These are phyloP conservation scores for Cydia splendana DNA, from an alignment of 1,140 invertebrate genomes.

Conservation along the genomic window DNA sequence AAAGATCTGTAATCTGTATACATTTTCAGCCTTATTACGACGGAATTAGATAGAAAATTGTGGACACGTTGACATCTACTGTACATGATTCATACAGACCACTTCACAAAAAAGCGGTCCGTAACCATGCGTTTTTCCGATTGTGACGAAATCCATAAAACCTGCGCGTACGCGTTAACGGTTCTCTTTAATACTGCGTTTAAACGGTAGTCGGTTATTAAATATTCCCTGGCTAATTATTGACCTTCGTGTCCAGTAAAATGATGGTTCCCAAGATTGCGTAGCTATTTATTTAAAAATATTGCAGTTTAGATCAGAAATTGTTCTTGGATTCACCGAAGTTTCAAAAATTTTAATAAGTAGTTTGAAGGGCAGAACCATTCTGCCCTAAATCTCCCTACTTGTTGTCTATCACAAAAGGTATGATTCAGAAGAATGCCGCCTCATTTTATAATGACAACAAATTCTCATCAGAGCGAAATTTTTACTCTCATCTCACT, in stretches of 20 bases:
- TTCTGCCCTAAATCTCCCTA: too few species aligned
- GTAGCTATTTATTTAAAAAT: slow-evolving; percentile 40
- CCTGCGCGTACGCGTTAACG: slow-evolving; percentile 52
- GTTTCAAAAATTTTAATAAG: not conserved
- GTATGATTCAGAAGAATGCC: too few species aligned
- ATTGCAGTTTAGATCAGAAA: slow-evolving; percentile 35
- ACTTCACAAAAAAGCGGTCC: slow-evolving; percentile 46
- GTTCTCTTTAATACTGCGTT: slow-evolving; percentile 56
- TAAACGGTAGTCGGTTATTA: slow-evolving; percentile 64
- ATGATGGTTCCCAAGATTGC: slow-evolving; percentile 46
- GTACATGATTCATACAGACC: slow-evolving; percentile 45
- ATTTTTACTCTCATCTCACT: not conserved
- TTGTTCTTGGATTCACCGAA: not conserved
- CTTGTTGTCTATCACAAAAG: too few species aligned
- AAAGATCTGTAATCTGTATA: not conserved
- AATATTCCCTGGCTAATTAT: slow-evolving; percentile 59
- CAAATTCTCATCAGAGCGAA: not conserved
- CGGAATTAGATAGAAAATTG: not conserved
- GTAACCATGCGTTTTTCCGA: slow-evolving; percentile 47
- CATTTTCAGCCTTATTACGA: not conserved
- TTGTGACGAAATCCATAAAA: slow-evolving; percentile 48
- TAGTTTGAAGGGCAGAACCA: too few species aligned
- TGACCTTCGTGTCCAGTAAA: slow-evolving; percentile 53
- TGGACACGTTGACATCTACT: not conserved
- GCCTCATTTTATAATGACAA: not conserved